Percentiles rank a stretch among this genome's conserved stretches.
Evolutionary conservation across 2,113 vertebrate genomes (phyloP).

Genomic region (Halcyon senegalensis): DNA sequence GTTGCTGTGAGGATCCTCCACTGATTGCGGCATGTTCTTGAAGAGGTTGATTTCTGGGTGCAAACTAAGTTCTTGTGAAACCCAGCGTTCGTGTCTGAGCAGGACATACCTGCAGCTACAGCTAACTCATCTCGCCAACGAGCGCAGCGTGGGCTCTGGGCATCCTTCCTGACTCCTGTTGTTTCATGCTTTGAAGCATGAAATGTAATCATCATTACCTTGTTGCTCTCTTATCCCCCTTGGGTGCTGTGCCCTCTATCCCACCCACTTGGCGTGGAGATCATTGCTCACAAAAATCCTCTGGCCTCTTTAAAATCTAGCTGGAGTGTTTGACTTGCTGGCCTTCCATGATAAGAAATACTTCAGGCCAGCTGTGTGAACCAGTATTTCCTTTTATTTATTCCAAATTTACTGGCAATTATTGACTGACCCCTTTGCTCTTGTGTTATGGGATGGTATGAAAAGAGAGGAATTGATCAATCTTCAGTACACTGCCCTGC

Average conservation of each 20-base stretch:
- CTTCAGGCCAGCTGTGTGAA: background rate
- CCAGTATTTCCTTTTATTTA: slow-evolving; percentile 16
- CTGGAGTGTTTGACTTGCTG: background rate
- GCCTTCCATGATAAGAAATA: background rate
- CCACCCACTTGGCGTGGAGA: background rate
- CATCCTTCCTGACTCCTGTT: background rate
- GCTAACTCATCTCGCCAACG: background rate
- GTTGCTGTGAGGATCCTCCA: background rate
- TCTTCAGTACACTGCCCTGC: slow-evolving; percentile 47
- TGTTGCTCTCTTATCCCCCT: slow-evolving; percentile 27
- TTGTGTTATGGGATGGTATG: slow-evolving; percentile 15
- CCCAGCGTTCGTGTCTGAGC: background rate
- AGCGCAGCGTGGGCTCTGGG: background rate
- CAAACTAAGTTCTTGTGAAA: background rate
- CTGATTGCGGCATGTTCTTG: fast-evolving
- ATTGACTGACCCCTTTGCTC: slow-evolving; percentile 48
- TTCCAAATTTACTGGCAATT: slow-evolving; percentile 54
- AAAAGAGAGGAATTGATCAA: slow-evolving; percentile 45
- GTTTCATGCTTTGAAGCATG: background rate
- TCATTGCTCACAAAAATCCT: background rate
- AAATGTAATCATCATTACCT: slow-evolving; percentile 38
- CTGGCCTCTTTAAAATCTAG: background rate
- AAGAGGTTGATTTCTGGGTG: background rate
- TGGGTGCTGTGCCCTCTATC: slow-evolving; percentile 18
- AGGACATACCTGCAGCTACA: background rate